Conservation (phyloP, 35 echinoderm and acorn worm genomes). For the Acanthaster planci region DNA sequence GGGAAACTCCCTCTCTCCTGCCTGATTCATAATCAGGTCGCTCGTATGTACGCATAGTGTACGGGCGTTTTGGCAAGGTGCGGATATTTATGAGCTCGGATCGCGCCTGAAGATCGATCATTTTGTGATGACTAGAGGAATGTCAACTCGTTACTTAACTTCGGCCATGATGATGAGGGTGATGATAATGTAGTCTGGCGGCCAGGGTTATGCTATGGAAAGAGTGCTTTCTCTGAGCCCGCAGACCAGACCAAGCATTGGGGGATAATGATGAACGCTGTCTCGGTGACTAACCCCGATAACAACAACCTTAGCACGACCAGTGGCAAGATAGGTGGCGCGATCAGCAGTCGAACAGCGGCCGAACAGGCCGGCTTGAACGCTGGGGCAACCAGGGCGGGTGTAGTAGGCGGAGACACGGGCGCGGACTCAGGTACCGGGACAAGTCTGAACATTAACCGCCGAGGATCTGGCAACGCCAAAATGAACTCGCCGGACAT, state of each 20-base stretch:
- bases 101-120: conserved; percentile 1
- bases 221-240: background rate
- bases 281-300: background rate
- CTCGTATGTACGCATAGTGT: no score
- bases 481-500: background rate
- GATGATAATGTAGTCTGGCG: conserved; percentile 18
- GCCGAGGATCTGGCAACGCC: background rate
- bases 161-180: background rate
- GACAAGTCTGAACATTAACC: no score
- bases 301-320: conserved; percentile 8
- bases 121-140: background rate
- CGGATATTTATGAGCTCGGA: background rate
- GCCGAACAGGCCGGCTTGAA: conserved; percentile 11
- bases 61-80: background rate
- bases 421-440: background rate
- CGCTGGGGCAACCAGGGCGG: background rate
- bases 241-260: background rate
- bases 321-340: conserved; percentile 5
- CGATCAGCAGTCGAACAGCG: background rate
- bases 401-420: background rate
- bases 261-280: background rate
- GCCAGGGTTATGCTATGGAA: conserved; percentile 27
- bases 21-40: no score
- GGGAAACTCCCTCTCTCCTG: no score
- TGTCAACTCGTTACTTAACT: background rate